Evolutionary conservation across 2,113 vertebrate species (phyloP).

Genomic region (Eulemur macaco): DNA sequence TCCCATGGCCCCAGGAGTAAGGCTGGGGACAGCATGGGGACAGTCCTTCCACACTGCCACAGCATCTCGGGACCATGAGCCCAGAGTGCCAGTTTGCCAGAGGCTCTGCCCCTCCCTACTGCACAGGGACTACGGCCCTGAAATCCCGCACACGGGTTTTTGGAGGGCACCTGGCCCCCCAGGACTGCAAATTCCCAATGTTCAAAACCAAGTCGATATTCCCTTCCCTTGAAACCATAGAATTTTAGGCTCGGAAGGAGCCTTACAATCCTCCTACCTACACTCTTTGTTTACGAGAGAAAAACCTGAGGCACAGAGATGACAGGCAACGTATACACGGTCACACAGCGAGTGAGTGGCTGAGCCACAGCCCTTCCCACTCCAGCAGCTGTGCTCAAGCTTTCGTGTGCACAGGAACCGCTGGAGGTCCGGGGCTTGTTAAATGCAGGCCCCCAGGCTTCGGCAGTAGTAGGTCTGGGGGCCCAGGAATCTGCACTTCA

Average conservation of each 20-base stretch:
- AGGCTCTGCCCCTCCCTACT: too few relatives aligned
- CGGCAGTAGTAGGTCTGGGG: neutral
- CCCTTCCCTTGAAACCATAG: neutral
- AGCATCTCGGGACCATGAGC: neutral
- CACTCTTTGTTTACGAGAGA: neutral
- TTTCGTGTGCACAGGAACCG: neutral
- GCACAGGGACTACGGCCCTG: rapidly evolving
- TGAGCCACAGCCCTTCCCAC: neutral
- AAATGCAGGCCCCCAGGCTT: neutral
- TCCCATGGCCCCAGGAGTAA: neutral
- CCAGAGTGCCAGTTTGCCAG: neutral
- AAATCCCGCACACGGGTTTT: neutral
- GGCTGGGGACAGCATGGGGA: too few relatives aligned
- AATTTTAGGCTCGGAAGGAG: neutral
- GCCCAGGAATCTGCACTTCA: neutral
- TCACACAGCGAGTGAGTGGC: neutral
- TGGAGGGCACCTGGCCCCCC: neutral
- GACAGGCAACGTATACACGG: too few relatives aligned
- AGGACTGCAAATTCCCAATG: neutral
- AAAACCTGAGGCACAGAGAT: neutral
- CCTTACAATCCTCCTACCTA: neutral
- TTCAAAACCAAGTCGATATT: neutral
- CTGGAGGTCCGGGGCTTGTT: rapidly evolving
- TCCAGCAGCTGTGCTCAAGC: neutral
- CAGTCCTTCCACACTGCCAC: neutral